These are phyloP conservation scores for Meloidogyne hapla DNA, from an alignment of 1,140 invertebrate species.

Conservation along the genomic window DNA sequence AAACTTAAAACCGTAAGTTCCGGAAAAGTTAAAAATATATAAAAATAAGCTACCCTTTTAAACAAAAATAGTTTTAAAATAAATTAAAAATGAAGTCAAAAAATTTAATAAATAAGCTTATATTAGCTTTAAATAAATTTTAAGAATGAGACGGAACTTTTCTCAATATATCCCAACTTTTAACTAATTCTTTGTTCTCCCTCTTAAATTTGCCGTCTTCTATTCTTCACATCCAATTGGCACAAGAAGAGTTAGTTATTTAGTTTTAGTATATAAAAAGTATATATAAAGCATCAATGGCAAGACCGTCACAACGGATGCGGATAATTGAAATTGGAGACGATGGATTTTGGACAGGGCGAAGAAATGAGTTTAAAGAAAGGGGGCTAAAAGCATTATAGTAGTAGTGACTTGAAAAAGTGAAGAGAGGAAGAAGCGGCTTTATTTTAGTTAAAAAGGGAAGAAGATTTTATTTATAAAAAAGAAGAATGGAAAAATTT, in stretches of 20 bases:
- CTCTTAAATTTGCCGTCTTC: not conserved
- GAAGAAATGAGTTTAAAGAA: slow-evolving; percentile 4
- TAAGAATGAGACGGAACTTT: not conserved
- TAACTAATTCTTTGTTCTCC: slow-evolving; percentile 1
- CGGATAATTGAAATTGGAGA: slow-evolving; percentile 6
- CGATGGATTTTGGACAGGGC: not conserved
- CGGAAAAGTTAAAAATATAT: too few relatives aligned
- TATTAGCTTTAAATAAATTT: not conserved
- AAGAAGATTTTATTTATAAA: not conserved
- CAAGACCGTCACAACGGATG: not conserved
- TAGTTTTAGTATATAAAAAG: not conserved
- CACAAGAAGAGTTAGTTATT: not conserved
- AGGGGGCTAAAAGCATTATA: too few relatives aligned
- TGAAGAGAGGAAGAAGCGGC: not conserved
- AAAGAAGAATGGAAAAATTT: not conserved
- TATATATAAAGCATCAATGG: not conserved
- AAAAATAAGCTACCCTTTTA: too few relatives aligned
- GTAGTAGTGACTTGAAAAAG: too few relatives aligned
- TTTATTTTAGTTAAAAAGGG: not conserved
- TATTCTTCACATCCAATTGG: not conserved
- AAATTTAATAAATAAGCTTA: too few relatives aligned
- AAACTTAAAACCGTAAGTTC: too few relatives aligned
- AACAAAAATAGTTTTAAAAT: too few relatives aligned
- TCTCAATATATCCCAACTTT: not conserved
- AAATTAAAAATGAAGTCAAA: too few relatives aligned